Evolutionary conservation across 1,140 invertebrate genomes (phyloP), one percentile per base, ranked within the genome.

Genomic region (Hyles euphorbiae): DNA sequence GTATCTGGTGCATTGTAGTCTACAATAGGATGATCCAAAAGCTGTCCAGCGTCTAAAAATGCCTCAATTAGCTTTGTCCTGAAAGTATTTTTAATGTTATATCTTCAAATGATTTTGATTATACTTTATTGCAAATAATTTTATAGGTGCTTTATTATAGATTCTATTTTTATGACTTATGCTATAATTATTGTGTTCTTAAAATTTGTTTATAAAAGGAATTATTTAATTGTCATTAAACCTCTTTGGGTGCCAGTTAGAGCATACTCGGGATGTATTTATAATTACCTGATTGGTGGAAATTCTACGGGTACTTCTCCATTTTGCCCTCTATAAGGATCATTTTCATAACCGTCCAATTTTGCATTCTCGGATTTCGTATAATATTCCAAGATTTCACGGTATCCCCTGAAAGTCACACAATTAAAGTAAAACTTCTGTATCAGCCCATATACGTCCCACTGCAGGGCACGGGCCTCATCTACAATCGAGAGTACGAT

Each of bases 381-480:
- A 58, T 87, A 94, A 76, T 94, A 94, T 4, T 92, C 90, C 2
- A 93, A 66, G 8, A 94, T 89, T 5, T 94, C 92, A n/a, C 92
- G 84, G 73, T 94, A 95, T 7, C 91, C 91, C 94, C 91, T 89
- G 68, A 51, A 86, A 85, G 8, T 40, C 22, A 22, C 22, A 22
- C 22, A 22, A 8, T 8, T 5, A 5, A 40, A 43, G 12, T 40
- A 22, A 22, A 22, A 22, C 22, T 22, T 22, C 22, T 22, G 22
- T 22, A 22, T 22, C 22, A 22, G 2, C 2, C 22, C 22, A 22
- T 22, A 22, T 22, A 22, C 22, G 22, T 22, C 2, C 22, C 22
- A 22, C 22, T 22, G 22, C 22, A 22, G 22, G 22, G 22, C 22
- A 22, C 22, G 22, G 22, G 2, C 22, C 22, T 22, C 22, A 1